phyloP scores from a whole-genome alignment of 2,797 vertebrate species.

The Balearica regulorum region DNA sequence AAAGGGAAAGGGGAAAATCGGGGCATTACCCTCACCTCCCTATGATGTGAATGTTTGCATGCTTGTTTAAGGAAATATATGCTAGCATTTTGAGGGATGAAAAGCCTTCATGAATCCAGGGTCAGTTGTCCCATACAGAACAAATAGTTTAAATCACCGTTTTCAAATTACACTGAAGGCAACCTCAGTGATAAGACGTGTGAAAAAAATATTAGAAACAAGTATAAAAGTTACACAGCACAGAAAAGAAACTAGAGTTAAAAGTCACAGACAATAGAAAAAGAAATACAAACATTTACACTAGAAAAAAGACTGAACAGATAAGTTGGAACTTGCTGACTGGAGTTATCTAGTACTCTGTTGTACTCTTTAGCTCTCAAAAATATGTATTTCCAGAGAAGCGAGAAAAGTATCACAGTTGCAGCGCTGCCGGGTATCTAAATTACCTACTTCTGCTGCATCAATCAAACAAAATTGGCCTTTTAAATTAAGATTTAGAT shows the following conservation, averaged over 20 bases:
- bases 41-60: neutral
- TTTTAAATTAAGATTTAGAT: neutral
- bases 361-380: slow-evolving; percentile 60
- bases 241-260: slow-evolving; percentile 35
- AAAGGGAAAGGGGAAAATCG: neutral
- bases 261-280: slow-evolving; percentile 52
- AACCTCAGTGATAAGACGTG: neutral
- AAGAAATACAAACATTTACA: slow-evolving; percentile 73
- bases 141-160: neutral
- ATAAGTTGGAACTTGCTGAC: slow-evolving; percentile 71
- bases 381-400: slow-evolving; percentile 50
- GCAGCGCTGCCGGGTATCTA: neutral
- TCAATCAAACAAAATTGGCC: neutral
- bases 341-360: slow-evolving; percentile 49
- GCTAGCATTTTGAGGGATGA: neutral
- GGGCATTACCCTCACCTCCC: neutral
- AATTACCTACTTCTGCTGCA: neutral
- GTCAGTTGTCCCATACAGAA: neutral
- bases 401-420: neutral
- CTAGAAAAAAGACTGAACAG: slow-evolving; percentile 72
- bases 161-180: neutral
- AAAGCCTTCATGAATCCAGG: neutral
- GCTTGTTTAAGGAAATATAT: neutral
- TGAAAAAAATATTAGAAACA: neutral
- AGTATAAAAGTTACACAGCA: neutral